Conservation (phyloP, 2,888 invertebrate genomes). For the Andrena praecox region DNA sequence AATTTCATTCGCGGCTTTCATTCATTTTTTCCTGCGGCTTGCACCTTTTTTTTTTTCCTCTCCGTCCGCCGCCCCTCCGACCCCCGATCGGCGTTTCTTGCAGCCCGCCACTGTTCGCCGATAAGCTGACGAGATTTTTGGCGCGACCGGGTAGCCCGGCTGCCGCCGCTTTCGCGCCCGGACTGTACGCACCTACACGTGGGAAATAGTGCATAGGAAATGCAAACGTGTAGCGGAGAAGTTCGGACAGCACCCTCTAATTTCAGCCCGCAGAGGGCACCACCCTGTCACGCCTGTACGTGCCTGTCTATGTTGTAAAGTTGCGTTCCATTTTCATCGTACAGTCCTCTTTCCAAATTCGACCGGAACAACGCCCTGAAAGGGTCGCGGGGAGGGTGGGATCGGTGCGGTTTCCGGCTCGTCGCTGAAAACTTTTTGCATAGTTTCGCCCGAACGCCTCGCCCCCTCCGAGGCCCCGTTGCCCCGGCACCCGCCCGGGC, state of each 20-base stretch:
- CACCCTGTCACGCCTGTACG: conserved; percentile 76
- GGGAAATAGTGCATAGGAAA: conserved; percentile 81
- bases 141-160: conserved; percentile 1
- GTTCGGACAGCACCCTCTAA: conserved; percentile 81
- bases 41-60: conserved; percentile 21
- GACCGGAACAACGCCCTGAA: conserved; percentile 67
- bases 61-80: background rate
- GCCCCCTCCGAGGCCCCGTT: background rate
- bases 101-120: conserved; percentile 48
- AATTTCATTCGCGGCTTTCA: conserved; percentile 67
- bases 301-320: conserved; percentile 75
- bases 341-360: conserved; percentile 74
- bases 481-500: background rate
- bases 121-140: conserved; percentile 63
- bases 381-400: conserved; percentile 40
- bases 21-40: conserved; percentile 54
- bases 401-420: conserved; percentile 63
- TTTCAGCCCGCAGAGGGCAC: conserved; percentile 79
- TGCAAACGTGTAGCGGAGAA: conserved; percentile 80
- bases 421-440: conserved; percentile 64
- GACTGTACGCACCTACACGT: conserved; percentile 76
- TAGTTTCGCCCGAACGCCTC: conserved; percentile 47
- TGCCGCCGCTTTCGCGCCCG: conserved; percentile 40
- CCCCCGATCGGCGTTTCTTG: conserved; percentile 35
- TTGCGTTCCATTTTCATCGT: conserved; percentile 74